A percentile compares a stretch with the other conserved stretches of the same genome.
phyloP scores from a whole-genome alignment of 2,797 vertebrate genomes.

The Tenualosa ilisha region DNA sequence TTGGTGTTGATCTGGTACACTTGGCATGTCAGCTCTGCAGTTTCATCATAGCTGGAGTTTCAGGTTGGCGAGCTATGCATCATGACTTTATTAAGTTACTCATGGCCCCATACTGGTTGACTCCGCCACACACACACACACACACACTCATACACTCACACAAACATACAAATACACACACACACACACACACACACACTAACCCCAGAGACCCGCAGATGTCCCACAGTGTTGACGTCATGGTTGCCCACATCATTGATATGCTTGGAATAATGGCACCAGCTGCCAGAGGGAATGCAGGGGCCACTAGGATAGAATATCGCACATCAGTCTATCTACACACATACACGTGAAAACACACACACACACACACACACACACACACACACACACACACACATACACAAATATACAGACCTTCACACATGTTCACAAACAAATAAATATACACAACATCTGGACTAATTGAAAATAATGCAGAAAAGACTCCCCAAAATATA shows the following conservation, averaged over 20 bases:
- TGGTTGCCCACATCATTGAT: constrained; percentile 47
- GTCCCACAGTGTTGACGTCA: constrained; percentile 61
- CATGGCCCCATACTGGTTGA: neutral
- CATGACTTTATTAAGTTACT: constrained; percentile 15
- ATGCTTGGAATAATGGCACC: constrained; percentile 43
- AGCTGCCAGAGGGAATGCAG: constrained; percentile 50
- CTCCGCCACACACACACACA: neutral
- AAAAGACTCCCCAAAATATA: neutral
- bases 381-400: constrained; percentile 10
- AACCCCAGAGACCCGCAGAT: constrained; percentile 50
- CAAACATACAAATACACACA: neutral
- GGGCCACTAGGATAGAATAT: constrained; percentile 39
- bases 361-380: constrained; percentile 13
- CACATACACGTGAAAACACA: neutral
- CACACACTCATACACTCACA: neutral
- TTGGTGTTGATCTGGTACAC: neutral
- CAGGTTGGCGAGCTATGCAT: neutral
- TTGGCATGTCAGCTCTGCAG: neutral
- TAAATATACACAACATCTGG: neutral
- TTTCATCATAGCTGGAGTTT: neutral
- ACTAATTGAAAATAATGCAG: neutral
- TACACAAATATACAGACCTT: neutral
- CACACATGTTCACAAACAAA: neutral
- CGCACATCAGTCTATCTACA: constrained; percentile 48
- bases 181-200: constrained; percentile 37